A percentile compares a stretch with the other conserved stretches of the same genome.
These are phyloP conservation scores for Phalloptychus januarius DNA, from an alignment of 2,797 vertebrate species.

Conservation along the genomic window DNA sequence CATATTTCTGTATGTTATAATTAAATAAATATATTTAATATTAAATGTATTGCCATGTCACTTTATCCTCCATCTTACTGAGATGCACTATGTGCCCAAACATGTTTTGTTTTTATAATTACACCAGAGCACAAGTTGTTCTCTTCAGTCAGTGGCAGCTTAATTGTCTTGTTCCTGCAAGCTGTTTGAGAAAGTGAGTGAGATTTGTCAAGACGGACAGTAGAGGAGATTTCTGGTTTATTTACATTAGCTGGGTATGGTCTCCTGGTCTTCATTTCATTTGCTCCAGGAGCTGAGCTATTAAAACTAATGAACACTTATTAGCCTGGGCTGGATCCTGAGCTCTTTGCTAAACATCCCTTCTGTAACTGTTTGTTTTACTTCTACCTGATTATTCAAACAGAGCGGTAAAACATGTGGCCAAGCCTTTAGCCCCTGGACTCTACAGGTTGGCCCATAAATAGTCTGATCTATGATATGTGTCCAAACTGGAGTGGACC, in stretches of 20 bases:
- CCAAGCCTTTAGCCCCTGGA: conserved; percentile 65
- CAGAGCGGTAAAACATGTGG: conserved; percentile 74
- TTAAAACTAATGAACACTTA: conserved; percentile 80
- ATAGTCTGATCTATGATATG: conserved; percentile 63
- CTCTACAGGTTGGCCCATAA: conserved; percentile 74
- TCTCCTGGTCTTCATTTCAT: conserved; percentile 71
- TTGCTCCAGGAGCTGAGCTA: conserved; percentile 69
- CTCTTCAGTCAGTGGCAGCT: conserved; percentile 19
- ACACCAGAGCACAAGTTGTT: conserved; percentile 26
- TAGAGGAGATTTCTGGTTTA: conserved; percentile 64
- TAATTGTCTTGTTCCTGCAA: conserved; percentile 34
- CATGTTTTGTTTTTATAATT: conserved; percentile 25
- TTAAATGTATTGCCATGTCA: background rate
- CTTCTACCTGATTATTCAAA: conserved; percentile 79
- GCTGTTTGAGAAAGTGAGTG: conserved; percentile 41
- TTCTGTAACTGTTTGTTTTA: conserved; percentile 77
- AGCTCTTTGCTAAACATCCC: conserved; percentile 73
- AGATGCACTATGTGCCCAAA: background rate
- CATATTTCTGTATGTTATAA: background rate
- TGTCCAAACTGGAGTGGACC: conserved; percentile 61
- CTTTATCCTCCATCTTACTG: background rate
- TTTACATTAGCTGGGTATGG: conserved; percentile 70
- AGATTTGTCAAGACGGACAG: conserved; percentile 51
- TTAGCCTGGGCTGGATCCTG: conserved; percentile 71
- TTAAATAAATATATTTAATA: background rate